These are phyloP conservation scores for Dendrophyllia cribrosa DNA, from an alignment of 64 coral and sea anemone genomes.

Conservation along the genomic window DNA sequence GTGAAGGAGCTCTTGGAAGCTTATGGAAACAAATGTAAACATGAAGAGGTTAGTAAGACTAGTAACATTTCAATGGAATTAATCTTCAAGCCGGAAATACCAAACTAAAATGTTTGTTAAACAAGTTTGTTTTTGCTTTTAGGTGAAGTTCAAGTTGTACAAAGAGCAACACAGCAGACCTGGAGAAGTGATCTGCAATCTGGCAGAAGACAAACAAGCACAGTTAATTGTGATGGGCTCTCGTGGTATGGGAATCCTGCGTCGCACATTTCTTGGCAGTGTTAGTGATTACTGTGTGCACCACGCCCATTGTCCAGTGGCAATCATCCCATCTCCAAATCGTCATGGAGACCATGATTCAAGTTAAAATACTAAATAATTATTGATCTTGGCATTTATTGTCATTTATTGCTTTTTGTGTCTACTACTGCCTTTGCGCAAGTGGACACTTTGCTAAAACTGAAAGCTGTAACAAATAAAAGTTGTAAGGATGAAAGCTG, in stretches of 20 bases:
- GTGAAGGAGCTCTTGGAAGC: constrained; percentile 53
- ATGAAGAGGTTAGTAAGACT: not conserved
- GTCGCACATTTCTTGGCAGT: constrained; percentile 76
- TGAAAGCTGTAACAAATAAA: too few species aligned
- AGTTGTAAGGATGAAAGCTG: too few species aligned
- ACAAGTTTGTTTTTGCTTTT: not conserved
- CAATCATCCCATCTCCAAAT: constrained; percentile 51
- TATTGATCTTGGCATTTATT: too few species aligned
- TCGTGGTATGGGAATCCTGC: constrained; percentile 56
- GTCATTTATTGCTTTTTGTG: too few species aligned
- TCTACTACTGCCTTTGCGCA: too few species aligned
- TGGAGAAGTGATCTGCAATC: constrained; percentile 77
- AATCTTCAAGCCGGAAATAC: too few species aligned
- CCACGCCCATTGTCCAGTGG: constrained; percentile 64
- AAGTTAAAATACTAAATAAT: not conserved
- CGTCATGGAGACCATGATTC: not conserved
- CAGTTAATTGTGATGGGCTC: constrained; percentile 61
- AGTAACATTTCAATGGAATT: too few species aligned
- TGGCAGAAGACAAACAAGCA: constrained; percentile 50
- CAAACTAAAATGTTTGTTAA: too few species aligned
- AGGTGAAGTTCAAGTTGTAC: constrained; percentile 67
- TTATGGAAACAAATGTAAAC: constrained; percentile 61
- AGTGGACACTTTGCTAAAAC: too few species aligned
- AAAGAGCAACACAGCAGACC: constrained; percentile 67
- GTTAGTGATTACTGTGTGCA: constrained; percentile 81